Evolutionary conservation across 2,888 invertebrate species (phyloP), one percentile per base, ranked within the genome.

Genomic region (Epistrophe grossulariae): DNA sequence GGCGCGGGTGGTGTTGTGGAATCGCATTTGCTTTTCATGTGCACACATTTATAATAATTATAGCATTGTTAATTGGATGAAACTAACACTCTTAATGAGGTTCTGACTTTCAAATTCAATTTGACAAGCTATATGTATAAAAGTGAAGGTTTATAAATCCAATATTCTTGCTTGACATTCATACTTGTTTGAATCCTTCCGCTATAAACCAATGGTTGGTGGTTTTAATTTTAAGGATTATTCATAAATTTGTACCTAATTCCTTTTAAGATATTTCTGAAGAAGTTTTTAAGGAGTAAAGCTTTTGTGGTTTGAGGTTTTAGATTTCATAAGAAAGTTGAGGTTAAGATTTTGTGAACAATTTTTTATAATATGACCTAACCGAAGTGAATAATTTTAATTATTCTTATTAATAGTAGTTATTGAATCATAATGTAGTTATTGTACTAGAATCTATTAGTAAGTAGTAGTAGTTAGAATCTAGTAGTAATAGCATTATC

Each of bases 51-150:
- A 24, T 24, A 15, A 17, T 31, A 66, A 66, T 66, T 66, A 35
- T 35, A 48, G 48, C n/a, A 66, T 66, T 66, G 66, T 66, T 66
- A 66, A 66, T 66, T 66, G 48, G 48, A 48, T 66, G 31, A 45
- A 66, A 66, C 66, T 48, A 48, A 48, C 31, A 17, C 28, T 45
- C 8, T 66, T 66, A 31, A 66, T 66, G 66, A 48, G 17, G 7
- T 28, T 45, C 7, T 66, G 48, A 35, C 66, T 48, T 48, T 45
- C 45, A 43, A n/a, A 64, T 55, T 28, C 31, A 55, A 55, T 35
- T 45, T 28, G 19, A 43, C 35, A 31, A 17, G 24, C 31, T n/a
- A 11, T 19, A 19, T 35, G 3, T 31, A n/a, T 60, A 19, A 9
- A 45, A 31, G 11, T 59, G 11, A 66, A 28, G 1, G 24, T 24